Base-by-base conservation (phyloP, 1,140 invertebrate genomes). In the Euura saliciscinereae region DNA sequence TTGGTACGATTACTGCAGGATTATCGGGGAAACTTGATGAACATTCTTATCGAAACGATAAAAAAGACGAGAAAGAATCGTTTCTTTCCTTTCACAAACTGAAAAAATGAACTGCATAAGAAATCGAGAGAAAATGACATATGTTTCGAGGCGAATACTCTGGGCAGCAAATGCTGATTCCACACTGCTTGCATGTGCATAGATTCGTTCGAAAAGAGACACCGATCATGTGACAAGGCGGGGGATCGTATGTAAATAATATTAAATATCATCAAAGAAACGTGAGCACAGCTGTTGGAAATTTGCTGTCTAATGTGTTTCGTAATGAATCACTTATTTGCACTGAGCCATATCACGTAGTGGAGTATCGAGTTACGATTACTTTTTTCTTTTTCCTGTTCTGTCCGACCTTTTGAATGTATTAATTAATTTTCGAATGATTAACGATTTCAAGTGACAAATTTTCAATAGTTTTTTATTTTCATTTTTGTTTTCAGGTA, bases 401-500 rank as follows among this genome's bases (percentile, higher is more conserved):
- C 51, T n/a, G 51, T 59, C 10, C 6, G 10, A 8, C 8, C 10
- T 3, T 59, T 11, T 59, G 6, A 11, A 11, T 59, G 51, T 6
- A 6, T 59, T 11, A 59, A 59, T 59, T 8, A 59, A 11, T 4
- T 59, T 11, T 11, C 13, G 46, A 7, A 59, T 3, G 51, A 11
- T 59, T 59, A 59, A 11, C 13, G 13, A 59, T 59, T n/a, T 59
- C 3, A 28, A n/a, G 13, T 59, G 51, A 59, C 28, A 28, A 59
- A 59, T 59, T 59, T 59, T n/a, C 2, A 4, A 59, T 2, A 28
- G 28, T 28, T 28, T 28, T 28, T 28, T 28, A 28, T 28, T 28
- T 28, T 28, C 28, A 28, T 28, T 28, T 28, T 28, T 59, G 51
- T 59, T 85, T 85, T 71, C 78, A 87, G 85, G 85, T 65, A 81